These are phyloP conservation scores for Frieseomelitta varia DNA, from an alignment of 1,140 invertebrate species.

Conservation along the genomic window DNA sequence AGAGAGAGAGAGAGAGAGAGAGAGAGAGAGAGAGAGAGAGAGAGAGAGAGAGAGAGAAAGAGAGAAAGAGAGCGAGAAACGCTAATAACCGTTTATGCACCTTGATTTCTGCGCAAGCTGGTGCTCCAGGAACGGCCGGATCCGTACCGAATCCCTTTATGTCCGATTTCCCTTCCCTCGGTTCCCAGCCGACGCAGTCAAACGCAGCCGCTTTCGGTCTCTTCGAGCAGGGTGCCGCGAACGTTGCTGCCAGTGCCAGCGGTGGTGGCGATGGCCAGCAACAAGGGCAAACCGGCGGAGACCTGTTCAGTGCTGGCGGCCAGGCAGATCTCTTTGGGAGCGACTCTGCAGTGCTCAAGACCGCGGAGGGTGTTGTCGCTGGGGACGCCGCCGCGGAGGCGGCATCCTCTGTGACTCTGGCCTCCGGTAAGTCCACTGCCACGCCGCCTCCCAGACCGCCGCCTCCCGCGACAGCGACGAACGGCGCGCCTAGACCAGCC, in stretches of 20 bases:
- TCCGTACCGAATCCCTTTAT: constrained; percentile 83
- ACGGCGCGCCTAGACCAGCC: constrained; percentile 80
- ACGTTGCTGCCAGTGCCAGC: constrained; percentile 63
- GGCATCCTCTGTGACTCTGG: constrained; percentile 67
- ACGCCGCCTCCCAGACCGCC: constrained; percentile 82
- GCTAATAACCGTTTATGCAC: constrained; percentile 66
- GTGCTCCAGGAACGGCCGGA: constrained; percentile 82
- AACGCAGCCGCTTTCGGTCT: constrained; percentile 58
- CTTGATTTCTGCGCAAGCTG: constrained; percentile 86
- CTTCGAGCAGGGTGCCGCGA: constrained; percentile 70
- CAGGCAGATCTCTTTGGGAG: constrained; percentile 80
- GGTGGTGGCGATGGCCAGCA: constrained; percentile 38
- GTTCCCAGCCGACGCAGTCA: constrained; percentile 51
- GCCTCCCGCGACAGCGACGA: constrained; percentile 79
- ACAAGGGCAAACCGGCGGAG: constrained; percentile 65
- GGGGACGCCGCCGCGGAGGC: constrained; percentile 70
- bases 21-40: too few species aligned
- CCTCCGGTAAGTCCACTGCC: constrained; percentile 76
- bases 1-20: not conserved
- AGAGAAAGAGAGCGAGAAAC: not conserved
- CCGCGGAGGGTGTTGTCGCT: constrained; percentile 65
- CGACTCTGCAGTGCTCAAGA: constrained; percentile 75
- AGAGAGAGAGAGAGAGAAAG: too few species aligned
- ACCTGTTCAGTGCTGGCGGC: constrained; percentile 80
- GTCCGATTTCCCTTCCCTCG: constrained; percentile 80